Evolutionary conservation across 2,797 vertebrate species (phyloP), one percentile per base, ranked within the genome.

Genomic region (Neostethus bicornis): DNA sequence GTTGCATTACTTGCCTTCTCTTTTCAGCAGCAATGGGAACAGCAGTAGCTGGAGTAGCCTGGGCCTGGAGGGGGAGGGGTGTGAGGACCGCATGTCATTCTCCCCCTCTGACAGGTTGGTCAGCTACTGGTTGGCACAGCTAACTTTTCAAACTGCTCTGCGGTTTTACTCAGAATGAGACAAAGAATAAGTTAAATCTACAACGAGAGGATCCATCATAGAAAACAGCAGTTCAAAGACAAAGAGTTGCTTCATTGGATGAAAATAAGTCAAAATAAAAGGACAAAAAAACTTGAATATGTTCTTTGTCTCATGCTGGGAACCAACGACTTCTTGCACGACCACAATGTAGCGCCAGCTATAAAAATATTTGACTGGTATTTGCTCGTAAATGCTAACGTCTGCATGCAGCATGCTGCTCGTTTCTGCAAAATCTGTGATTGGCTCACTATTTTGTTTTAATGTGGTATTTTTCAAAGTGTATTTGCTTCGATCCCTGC

Each of bases 11-110:
- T 66, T 77, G 32, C 63, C 69, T 80, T 85, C 24, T 87, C 63
- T 84, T 90, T 89, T 91, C 92, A 93, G 93, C 95, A 99, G 96
- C 95, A 97, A 97, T 96, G 96, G 95, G 92, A 98, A 98, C 95
- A 98, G 96, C 95, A 99, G 97, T 91, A 99, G 96, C 93, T 99
- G 97, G 97, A 98, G 97, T 95, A 99, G 97, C 91, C 95, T 99
- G 92, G 97, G 94, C 90, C 93, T 98, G 93, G 97, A 99, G 92
- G 96, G 96, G 88, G 96, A 99, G 92, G 92, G 93, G 76, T 95
- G 91, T 92, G 96, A 99, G 92, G 96, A 98, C 86, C 95, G 88
- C 92, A 92, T 97, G 90, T 98, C 96, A 74, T 97, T 96, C 92
- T 96, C 96, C 89, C 95, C 95, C 85, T 96, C 95, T 88, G 95